Base-by-base conservation (phyloP, 1,140 invertebrate genomes). In the Diorhabda carinulata region DNA sequence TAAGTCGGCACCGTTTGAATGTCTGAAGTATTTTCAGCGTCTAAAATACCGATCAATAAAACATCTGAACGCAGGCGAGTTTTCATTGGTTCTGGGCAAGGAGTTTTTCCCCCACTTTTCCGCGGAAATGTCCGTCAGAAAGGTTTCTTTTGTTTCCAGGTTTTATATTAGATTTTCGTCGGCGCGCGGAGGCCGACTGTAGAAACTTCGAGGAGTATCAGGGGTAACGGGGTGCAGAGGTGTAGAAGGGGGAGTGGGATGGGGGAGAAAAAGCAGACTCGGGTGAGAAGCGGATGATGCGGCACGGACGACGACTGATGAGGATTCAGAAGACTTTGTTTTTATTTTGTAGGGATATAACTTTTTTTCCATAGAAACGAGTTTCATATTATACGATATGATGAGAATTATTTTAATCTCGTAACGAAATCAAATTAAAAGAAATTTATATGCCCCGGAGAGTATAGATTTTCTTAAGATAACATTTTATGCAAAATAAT, bases 71-170 rank as follows among this genome's bases (percentile, higher is more conserved):
- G 71, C 73, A 72, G 73, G 71, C 65, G 71, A 74, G 74, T 73
- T 76, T 76, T 71, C 73, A 76, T 76, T 76, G 74, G 74, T 76
- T 72, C 71, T 65, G 71, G 59, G 60, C 73, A 76, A 76, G 73
- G 71, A 76, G 74, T 76, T 76, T 76, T 76, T 76, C 74, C 74
- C 74, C 74, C 60, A 74, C 74, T 76, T 76, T 76, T 76, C 69
- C 73, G 64, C 73, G 74, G 74, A 76, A 76, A 76, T 76, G 74
- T 76, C 74, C 74, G 74, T 76, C 74, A 76, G 73, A 76, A 74
- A 71, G 73, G 69, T 74, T 76, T 76, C 74, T 76, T 76, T 76
- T 76, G 74, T 76, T 76, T 71, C 74, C 74, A 74, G 71, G 74
- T 76, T 76, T 76, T 76, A 76, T 74, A 74, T 76, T 74, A 74